Conservation (phyloP, 2,797 vertebrate genomes). For the Anguilla megastoma region DNA sequence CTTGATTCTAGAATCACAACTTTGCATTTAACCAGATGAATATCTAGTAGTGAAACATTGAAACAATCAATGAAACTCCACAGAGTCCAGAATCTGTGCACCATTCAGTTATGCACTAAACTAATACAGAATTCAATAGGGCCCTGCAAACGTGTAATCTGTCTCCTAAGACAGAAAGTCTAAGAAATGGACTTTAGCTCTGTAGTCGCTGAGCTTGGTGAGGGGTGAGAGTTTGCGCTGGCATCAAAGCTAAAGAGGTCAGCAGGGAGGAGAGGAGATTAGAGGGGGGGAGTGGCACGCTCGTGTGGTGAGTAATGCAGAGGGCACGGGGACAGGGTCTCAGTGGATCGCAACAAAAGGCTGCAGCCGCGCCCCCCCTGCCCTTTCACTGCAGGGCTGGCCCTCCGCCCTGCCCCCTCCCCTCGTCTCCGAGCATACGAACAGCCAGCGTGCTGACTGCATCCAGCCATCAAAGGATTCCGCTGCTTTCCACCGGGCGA, state of each 20-base stretch:
- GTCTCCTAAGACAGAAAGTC: neutral
- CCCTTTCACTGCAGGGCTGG: neutral
- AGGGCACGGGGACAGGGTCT: neutral
- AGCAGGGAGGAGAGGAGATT: neutral
- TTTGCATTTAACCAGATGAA: neutral
- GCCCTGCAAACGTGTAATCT: neutral
- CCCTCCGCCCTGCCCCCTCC: neutral
- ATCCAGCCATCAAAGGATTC: neutral
- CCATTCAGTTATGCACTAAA: neutral
- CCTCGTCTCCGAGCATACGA: neutral
- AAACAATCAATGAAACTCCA: neutral
- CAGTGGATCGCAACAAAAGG: neutral
- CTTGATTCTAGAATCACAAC: neutral
- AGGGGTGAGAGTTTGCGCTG: neutral
- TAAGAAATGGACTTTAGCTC: neutral
- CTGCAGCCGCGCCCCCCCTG: constrained; percentile 6
- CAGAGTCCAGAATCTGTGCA: neutral
- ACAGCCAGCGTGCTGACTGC: neutral
- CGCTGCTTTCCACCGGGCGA: neutral
- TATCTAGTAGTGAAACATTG: neutral
- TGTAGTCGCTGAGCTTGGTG: neutral
- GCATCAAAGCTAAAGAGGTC: neutral
- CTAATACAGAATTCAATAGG: too few species aligned
- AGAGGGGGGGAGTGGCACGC: neutral
- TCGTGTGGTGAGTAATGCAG: neutral